Evolutionary conservation across 2,888 invertebrate genomes (phyloP), one percentile per base, ranked within the genome.

Genomic region (Tigriopus californicus): DNA sequence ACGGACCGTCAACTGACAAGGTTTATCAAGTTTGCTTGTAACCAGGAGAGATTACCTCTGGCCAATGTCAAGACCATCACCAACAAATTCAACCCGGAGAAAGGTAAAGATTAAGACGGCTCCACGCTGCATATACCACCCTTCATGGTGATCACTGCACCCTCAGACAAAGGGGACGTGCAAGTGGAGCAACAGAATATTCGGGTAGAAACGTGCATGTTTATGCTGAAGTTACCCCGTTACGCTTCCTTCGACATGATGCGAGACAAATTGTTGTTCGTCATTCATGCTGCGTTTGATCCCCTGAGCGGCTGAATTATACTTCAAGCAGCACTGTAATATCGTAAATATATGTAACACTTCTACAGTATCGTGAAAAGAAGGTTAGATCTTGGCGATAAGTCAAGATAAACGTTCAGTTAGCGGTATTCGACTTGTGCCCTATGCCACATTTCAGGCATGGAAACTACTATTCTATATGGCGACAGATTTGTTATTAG

Each of bases 141-240:
- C 4, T 71, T 70, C 62, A 70, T 70, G 15, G 70, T 71, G 70
- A 71, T 70, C 64, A 70, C 70, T 53, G 71, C 71, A 1, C 71
- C 71, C 20, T 70, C 71, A 10, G 70, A 70, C 66, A 69, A 68
- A 24, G 22, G 33, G 1, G 54, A 60, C n/a, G 60, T 46, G 24
- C 22, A 33, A 1, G 67, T 70, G 18, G 69, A 71, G 63, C 63
- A 64, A 0, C 65, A 69, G 1, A 68, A 67, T 63, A 69, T 71
- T 48, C 66, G 71, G 25, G 70, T 68, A 22, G 71, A 71, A 65
- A 71, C 71, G 0, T 71, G 70, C 61, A 68, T 71, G 69, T 71
- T 71, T 62, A 70, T 71, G 70, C 66, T 71, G 58, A 71, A 71
- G 63, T 64, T 71, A 33, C 71, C 70, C 1, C 70, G 70, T 65